Conservation (phyloP, 2,797 vertebrate genomes). For the Gallinago nigripennis region DNA sequence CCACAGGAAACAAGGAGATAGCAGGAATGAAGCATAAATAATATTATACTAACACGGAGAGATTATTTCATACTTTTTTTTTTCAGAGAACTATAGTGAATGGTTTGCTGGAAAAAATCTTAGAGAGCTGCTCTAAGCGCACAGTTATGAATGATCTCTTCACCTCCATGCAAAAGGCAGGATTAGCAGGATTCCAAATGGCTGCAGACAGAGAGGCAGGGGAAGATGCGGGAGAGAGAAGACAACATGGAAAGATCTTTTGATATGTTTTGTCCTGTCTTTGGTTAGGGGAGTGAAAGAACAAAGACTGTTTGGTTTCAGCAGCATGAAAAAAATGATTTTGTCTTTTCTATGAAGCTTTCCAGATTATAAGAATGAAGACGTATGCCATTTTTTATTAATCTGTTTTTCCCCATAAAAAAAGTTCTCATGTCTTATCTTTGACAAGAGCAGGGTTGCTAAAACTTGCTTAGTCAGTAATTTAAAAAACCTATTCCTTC, state of each 20-base stretch:
- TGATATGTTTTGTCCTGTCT: neutral
- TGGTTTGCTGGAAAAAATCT: slow-evolving; percentile 6
- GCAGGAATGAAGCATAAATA: slow-evolving; percentile 47
- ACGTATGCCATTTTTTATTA: neutral
- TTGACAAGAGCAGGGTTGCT: neutral
- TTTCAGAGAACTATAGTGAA: neutral
- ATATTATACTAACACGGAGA: slow-evolving; percentile 10
- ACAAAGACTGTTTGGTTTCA: neutral
- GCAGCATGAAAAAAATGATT: neutral
- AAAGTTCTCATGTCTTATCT: neutral
- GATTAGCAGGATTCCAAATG: neutral
- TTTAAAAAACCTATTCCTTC: neutral
- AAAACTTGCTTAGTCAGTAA: neutral
- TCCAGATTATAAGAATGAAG: neutral
- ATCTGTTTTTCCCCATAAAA: neutral
- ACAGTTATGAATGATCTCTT: slow-evolving; percentile 5
- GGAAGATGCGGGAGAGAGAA: neutral
- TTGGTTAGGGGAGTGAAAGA: neutral
- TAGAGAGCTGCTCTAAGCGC: neutral
- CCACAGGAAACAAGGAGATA: slow-evolving; percentile 57
- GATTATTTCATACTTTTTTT: slow-evolving; percentile 25
- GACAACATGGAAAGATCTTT: neutral
- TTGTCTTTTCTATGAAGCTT: neutral
- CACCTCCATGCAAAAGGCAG: neutral
- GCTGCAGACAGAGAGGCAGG: neutral